Percentiles rank a stretch among this genome's conserved stretches.
phyloP scores from a whole-genome alignment of 2,888 invertebrate genomes.

The Dicycla oo region DNA sequence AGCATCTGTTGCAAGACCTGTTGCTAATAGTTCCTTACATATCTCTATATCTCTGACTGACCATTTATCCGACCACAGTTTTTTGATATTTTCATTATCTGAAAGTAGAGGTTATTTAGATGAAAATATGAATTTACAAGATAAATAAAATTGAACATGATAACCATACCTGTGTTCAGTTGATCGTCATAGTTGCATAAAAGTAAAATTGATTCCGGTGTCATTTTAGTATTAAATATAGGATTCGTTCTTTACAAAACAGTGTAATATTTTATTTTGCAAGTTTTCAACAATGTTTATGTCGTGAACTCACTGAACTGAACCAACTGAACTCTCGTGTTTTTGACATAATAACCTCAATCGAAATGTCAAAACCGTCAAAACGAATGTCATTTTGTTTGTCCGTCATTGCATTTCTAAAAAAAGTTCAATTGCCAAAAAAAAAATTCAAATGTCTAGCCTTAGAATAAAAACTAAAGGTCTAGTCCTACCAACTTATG shows the following conservation, averaged over 20 bases:
- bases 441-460: too few species aligned
- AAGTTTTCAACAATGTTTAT: not conserved
- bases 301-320: too few species aligned
- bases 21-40: conserved; percentile 76
- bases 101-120: conserved; percentile 55
- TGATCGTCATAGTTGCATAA: conserved; percentile 85
- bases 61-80: conserved; percentile 82
- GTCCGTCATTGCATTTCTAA: too few species aligned
- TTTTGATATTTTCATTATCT: conserved; percentile 75
- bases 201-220: conserved; percentile 65
- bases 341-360: conserved; percentile 11
- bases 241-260: not conserved
- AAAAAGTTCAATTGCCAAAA: too few species aligned
- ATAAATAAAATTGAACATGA: not conserved
- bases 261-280: not conserved
- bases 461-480: too few species aligned
- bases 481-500: too few species aligned
- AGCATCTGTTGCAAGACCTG: conserved; percentile 73
- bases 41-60: conserved; percentile 72
- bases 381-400: not conserved
- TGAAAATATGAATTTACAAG: not conserved
- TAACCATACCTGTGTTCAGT: conserved; percentile 72
- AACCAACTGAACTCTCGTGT: too few species aligned
- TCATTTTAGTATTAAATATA: conserved; percentile 51
- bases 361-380: not conserved